Conservation (phyloP, 2,797 vertebrate genomes). For the Amphiprion clarkii region DNA sequence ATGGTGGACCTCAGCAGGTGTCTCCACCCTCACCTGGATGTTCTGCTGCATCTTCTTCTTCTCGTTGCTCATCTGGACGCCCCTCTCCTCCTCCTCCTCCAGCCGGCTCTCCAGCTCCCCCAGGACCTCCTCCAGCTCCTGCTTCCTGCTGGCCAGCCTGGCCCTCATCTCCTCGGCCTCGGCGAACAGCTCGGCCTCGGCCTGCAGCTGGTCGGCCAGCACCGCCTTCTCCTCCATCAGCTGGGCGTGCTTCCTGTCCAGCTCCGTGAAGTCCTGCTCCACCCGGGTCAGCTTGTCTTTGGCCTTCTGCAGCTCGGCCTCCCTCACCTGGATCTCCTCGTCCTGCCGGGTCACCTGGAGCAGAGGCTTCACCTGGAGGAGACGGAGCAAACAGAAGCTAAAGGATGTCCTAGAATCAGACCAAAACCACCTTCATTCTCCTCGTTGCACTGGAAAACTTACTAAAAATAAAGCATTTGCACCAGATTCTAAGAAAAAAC, state of each 20-base stretch:
- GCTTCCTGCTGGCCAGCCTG: constrained; percentile 89
- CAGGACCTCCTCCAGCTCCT: constrained; percentile 92
- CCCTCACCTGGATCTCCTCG: constrained; percentile 91
- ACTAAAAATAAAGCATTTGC: no score
- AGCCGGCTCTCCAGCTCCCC: constrained; percentile 90
- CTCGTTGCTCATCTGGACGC: constrained; percentile 87
- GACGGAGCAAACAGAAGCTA: constrained; percentile 6
- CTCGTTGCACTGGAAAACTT: no score
- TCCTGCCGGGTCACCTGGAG: constrained; percentile 94
- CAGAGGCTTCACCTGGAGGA: constrained; percentile 90
- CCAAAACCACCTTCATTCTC: no score
- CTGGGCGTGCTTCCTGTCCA: constrained; percentile 89
- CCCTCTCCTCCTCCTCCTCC: constrained; percentile 92
- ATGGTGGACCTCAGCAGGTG: no score
- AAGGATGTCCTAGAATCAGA: neutral
- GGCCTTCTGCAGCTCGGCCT: constrained; percentile 88
- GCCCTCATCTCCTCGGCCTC: constrained; percentile 93
- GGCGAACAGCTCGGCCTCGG: constrained; percentile 91
- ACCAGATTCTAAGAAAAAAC: no score
- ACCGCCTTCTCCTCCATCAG: constrained; percentile 89
- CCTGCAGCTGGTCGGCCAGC: constrained; percentile 91
- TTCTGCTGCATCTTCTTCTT: constrained; percentile 91
- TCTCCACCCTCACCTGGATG: constrained; percentile 84
- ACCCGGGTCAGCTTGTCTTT: constrained; percentile 87
- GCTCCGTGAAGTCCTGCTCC: constrained; percentile 86